Base-by-base conservation (phyloP, 2,888 invertebrate genomes). In the Amblyjoppa fuscipennis region DNA sequence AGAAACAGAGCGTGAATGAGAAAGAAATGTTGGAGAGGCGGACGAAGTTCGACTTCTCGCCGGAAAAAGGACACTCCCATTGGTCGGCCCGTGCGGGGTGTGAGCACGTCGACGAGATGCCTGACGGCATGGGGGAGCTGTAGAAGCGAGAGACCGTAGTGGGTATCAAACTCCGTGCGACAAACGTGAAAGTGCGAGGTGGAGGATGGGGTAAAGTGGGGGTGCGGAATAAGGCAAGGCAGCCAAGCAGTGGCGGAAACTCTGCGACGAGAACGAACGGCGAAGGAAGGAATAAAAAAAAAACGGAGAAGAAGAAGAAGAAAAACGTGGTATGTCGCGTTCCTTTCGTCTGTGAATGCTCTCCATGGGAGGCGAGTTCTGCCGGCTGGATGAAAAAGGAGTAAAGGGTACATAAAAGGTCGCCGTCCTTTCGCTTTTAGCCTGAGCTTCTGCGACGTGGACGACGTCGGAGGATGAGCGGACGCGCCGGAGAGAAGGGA, bases 311-410 rank as follows among this genome's bases (percentile, higher is more conserved):
- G 66, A 78, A 78, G 78, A 79, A 79, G 70, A 59, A 28, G 74
- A 28, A 70, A 70, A 70, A 78, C 78, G 76, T 64, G 53, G 68
- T 66, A 38, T 51, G 74, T 73, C 79, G 77, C 69, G 69, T 81
- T 81, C 74, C 81, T 77, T 85, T 78, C 78, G 84, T 74, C 64
- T 66, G 64, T 70, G 59, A 82, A 82, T 81, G 71, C 75, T 79
- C 74, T 66, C 38, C 59, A 71, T 70, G 84, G 73, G 49, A 66
- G 34, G 64, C 13, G 74, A 49, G 69, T n/a, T 45, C 20, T 45
- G 56, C 38, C 66, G 61, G 68, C 13, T 68, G 51, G 70, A 34
- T 66, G 75, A 83, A 78, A 81, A 74, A 83, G 59, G 53, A 69
- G 79, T 70, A 76, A 74, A 83, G 66, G 68, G 73, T 51, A 81